Conservation (phyloP, 53 echinoderm and acorn worm species). For the Pentamera pediparva region DNA sequence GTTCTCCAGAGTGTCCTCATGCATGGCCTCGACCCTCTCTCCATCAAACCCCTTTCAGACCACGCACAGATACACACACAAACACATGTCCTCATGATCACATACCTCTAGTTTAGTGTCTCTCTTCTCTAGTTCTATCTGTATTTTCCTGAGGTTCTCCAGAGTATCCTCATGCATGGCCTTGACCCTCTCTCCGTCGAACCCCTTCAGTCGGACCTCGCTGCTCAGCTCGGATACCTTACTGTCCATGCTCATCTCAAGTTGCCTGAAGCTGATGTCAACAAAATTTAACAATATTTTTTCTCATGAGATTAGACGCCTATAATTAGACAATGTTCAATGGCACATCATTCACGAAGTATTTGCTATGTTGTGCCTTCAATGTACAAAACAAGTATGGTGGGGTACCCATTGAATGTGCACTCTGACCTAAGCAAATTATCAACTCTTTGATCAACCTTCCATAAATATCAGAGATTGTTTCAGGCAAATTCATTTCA, state of each 20-base stretch:
- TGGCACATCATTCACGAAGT: background rate
- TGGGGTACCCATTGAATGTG: too few species aligned
- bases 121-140: constrained; percentile 72
- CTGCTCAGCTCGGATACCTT: constrained; percentile 61
- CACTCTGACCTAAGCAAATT: too few species aligned
- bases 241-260: constrained; percentile 68
- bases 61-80: too few species aligned
- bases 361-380: background rate
- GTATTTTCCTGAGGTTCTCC: constrained; percentile 59
- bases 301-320: background rate
- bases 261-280: constrained; percentile 53
- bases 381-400: background rate
- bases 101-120: constrained; percentile 79
- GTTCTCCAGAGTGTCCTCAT: constrained; percentile 67
- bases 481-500: too few species aligned
- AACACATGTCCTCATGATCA: background rate
- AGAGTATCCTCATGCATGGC: constrained; percentile 77
- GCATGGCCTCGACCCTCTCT: constrained; percentile 68
- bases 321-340: background rate
- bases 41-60: constrained; percentile 80
- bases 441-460: too few species aligned
- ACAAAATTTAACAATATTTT: background rate
- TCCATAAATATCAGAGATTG: too few species aligned
- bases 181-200: constrained; percentile 72
- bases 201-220: constrained; percentile 60